These are phyloP conservation scores for Actinemys pallida DNA, from an alignment of 2,113 vertebrate genomes.

Conservation along the genomic window DNA sequence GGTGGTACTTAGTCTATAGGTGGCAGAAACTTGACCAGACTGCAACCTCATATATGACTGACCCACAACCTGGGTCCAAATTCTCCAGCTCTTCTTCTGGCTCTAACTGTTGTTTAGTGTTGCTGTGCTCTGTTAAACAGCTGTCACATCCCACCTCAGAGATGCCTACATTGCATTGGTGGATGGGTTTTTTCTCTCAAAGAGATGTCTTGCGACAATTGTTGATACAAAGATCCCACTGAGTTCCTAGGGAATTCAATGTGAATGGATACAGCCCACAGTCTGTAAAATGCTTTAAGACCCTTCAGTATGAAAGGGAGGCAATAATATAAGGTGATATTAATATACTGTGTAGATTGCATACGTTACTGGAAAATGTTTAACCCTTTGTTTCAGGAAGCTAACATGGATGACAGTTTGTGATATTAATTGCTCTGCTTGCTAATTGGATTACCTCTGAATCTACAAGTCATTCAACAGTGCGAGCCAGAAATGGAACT, in stretches of 20 bases:
- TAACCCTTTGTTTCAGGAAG: conserved; percentile 33
- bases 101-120: not conserved
- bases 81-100: not conserved
- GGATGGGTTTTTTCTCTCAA: not conserved
- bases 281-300: not conserved
- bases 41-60: not conserved
- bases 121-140: not conserved
- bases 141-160: not conserved
- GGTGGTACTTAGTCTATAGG: not conserved
- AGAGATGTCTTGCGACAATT: not conserved
- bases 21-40: not conserved
- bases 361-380: not conserved
- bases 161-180: not conserved
- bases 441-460: conserved; percentile 54
- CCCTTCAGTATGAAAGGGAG: not conserved
- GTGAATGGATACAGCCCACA: not conserved
- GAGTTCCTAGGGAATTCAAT: not conserved
- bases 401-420: conserved; percentile 17
- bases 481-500: conserved; percentile 51
- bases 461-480: conserved; percentile 45
- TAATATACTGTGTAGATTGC: not conserved
- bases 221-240: not conserved
- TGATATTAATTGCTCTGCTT: conserved; percentile 40
- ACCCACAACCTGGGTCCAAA: not conserved
- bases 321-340: not conserved